Percentiles rank a stretch among this genome's conserved stretches.
Evolutionary conservation across 37 sponge, comb jelly and placozoan genomes (phyloP).

Genomic region (Theonella swinhoei): DNA sequence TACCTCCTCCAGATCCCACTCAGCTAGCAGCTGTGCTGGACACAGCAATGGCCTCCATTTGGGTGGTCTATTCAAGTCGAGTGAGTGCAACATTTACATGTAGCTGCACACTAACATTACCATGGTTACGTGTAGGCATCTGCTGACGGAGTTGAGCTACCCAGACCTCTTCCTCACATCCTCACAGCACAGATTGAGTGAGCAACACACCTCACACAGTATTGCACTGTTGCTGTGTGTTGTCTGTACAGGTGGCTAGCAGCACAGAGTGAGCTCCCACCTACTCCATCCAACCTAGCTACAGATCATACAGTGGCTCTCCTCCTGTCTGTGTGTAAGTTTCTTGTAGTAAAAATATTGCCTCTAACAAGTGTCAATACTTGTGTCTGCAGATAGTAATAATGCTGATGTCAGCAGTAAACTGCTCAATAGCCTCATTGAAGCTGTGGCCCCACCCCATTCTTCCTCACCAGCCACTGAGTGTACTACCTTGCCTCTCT

Average conservation of each 20-base stretch:
- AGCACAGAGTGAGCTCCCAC: conserved; percentile 17
- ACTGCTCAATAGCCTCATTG: conserved; percentile 38
- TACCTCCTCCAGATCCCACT: background rate
- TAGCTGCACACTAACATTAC: background rate
- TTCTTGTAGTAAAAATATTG: background rate
- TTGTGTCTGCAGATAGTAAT: conserved; percentile 44
- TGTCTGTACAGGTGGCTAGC: conserved; percentile 39
- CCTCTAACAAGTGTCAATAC: too few species aligned
- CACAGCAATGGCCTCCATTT: conserved; percentile 52
- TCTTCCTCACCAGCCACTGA: background rate
- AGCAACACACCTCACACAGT: background rate
- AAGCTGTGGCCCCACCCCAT: conserved; percentile 14
- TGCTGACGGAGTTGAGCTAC: conserved; percentile 19
- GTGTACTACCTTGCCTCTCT: conserved; percentile 42
- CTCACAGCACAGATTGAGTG: conserved; percentile 68
- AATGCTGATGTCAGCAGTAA: conserved; percentile 26
- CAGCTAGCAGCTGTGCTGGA: background rate
- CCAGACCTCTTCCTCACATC: conserved; percentile 50
- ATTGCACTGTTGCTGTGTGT: conserved; percentile 1
- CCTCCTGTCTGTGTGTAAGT: conserved; percentile 57
- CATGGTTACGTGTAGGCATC: conserved; percentile 19
- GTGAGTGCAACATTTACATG: background rate
- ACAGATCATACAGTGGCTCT: conserved; percentile 32
- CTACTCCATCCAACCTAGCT: background rate
- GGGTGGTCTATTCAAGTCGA: conserved; percentile 63